Conservation (phyloP, 1,140 invertebrate genomes). For the Lanistes nyassanus region DNA sequence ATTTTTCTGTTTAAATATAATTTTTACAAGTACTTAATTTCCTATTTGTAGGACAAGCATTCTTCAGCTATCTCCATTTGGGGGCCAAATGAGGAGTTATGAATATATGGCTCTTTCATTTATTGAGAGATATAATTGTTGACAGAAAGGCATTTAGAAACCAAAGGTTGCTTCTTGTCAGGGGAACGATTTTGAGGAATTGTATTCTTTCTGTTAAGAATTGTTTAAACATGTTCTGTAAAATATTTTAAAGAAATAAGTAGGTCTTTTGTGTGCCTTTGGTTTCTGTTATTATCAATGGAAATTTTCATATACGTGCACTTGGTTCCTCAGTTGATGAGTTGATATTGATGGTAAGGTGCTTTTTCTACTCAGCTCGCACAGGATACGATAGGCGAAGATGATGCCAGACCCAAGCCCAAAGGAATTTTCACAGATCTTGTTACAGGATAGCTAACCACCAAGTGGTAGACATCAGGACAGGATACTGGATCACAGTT, state of each 20-base stretch:
- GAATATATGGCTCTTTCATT: too few relatives aligned
- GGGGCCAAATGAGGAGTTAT: too few relatives aligned
- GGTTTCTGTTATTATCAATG: neutral
- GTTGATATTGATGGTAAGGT: neutral
- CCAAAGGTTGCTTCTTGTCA: too few relatives aligned
- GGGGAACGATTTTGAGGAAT: too few relatives aligned
- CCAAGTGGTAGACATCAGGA: too few relatives aligned
- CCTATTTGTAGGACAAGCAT: too few relatives aligned
- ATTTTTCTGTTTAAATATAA: too few relatives aligned
- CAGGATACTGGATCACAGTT: too few relatives aligned
- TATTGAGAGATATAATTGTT: too few relatives aligned
- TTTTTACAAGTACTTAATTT: too few relatives aligned
- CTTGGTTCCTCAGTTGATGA: neutral
- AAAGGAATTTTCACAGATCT: slow-evolving; percentile 60
- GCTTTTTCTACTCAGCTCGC: slow-evolving; percentile 49
- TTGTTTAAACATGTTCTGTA: neutral
- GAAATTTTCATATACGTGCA: neutral
- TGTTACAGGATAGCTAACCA: slow-evolving; percentile 16
- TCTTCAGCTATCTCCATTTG: too few relatives aligned
- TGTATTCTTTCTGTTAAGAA: neutral
- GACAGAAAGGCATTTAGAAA: too few relatives aligned
- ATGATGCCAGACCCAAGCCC: slow-evolving; percentile 47
- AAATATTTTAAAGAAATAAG: neutral
- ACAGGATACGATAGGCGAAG: slow-evolving; percentile 59
- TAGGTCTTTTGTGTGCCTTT: neutral